phyloP scores from a whole-genome alignment of 2,797 vertebrate genomes.

The Astyanax mexicanus region DNA sequence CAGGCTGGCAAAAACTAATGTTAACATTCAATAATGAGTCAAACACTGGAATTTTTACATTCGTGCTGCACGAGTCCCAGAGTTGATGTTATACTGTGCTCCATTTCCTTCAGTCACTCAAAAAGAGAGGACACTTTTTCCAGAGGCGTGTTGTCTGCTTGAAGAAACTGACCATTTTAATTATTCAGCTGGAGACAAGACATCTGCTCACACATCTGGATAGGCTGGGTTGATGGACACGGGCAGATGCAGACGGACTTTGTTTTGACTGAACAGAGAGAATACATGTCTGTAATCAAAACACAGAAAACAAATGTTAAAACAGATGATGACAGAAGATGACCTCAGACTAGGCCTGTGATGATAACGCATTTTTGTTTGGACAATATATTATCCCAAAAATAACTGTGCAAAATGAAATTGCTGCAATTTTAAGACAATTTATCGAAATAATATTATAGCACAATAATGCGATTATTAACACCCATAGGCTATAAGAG shows the following conservation, averaged over 20 bases:
- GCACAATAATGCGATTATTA: too few species aligned
- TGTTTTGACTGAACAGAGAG: background rate
- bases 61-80: background rate
- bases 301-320: slow-evolving; percentile 2
- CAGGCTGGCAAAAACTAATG: background rate
- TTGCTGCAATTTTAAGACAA: too few species aligned
- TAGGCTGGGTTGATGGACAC: background rate
- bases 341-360: too few species aligned
- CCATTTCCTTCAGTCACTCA: background rate
- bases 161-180: slow-evolving; percentile 6
- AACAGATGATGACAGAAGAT: too few species aligned
- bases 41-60: background rate
- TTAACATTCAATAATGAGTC: background rate
- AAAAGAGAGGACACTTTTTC: background rate
- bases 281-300: background rate
- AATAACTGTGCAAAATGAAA: too few species aligned
- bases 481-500: too few species aligned
- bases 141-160: background rate
- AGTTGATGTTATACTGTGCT: background rate
- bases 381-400: too few species aligned
- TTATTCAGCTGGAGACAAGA: slow-evolving; percentile 7
- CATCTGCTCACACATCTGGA: slow-evolving; percentile 23
- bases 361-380: too few species aligned
- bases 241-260: background rate
- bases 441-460: too few species aligned